Evolutionary conservation across 37 sponge, comb jelly and placozoan genomes (phyloP), one percentile per base, ranked within the genome.

Genomic region (Lycopodina hypogea): DNA sequence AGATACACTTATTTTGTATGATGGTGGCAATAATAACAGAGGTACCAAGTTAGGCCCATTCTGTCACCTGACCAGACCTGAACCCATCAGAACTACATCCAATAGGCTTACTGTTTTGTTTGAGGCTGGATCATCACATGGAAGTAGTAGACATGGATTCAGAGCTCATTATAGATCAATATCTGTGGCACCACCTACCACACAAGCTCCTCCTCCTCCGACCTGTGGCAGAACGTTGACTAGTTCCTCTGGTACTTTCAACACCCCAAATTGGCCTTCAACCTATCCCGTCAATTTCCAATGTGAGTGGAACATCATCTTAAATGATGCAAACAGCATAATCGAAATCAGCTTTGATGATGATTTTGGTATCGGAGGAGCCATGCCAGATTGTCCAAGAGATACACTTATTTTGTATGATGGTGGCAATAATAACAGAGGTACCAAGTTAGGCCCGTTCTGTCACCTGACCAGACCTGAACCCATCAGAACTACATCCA

Each of bases 321-420:
- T 68, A 8, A 36, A 36, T 26, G 69, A 68, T 26, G 12, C 18
- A 30, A 50, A 38, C 53, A 48, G 15, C 11, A 18, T 18, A 8
- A 24, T 62, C 8, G 63, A 62, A 22, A 62, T 62, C 18, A 62
- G 63, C 29, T 62, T 62, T 24, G 29, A 62, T 62, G 8, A 18
- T 62, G 69, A 26, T 11, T 68, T 68, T 36, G 40, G 69, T 68
- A 68, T 68, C 21, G 72, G 51, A n/a, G 52, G 52, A 11, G 26
- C 9, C 3, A 3, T 48, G 9, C 72, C 72, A 42, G 52, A 30
- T 15, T 68, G 69, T 36, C 11, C 28, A 21, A n/a, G n/a, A n/a
- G n/a, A n/a, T n/a, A n/a, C n/a, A n/a, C n/a, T n/a, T n/a, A n/a
- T n/a, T n/a, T n/a, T 68, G 37, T 68, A 36, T 36, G 69, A 68